Percentiles rank a stretch among this genome's conserved stretches.
phyloP scores from a whole-genome alignment of 37 sponge, comb jelly and placozoan genomes.

The Chondrilla cf. caribensis region DNA sequence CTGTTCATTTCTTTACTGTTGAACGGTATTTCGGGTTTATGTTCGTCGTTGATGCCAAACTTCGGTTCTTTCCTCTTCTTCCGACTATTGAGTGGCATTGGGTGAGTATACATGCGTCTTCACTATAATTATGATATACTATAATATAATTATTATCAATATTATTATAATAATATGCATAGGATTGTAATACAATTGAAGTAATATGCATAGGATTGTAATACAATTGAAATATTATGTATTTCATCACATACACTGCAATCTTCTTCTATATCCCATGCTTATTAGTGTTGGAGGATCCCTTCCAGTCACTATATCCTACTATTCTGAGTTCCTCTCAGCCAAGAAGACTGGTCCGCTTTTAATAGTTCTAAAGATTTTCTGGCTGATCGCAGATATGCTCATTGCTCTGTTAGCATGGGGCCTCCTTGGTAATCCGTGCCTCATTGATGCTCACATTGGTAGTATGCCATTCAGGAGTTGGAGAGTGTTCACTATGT shows the following conservation, averaged over 20 bases:
- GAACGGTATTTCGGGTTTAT: conserved; percentile 79
- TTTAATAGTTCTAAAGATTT: conserved; percentile 58
- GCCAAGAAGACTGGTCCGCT: conserved; percentile 43
- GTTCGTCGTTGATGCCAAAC: conserved; percentile 74
- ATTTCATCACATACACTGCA: too few species aligned
- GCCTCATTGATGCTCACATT: background rate
- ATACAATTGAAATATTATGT: too few species aligned
- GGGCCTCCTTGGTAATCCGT: conserved; percentile 29
- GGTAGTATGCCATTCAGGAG: conserved; percentile 48
- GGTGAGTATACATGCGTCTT: too few species aligned
- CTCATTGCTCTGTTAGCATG: conserved; percentile 59
- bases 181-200: too few species aligned
- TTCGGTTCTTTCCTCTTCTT: conserved; percentile 68
- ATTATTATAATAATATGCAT: too few species aligned
- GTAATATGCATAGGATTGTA: too few species aligned
- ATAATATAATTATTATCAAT: too few species aligned
- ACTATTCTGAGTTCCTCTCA: conserved; percentile 79
- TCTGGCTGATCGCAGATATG: conserved; percentile 72
- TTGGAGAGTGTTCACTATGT: conserved; percentile 74
- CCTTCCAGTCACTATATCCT: conserved; percentile 81
- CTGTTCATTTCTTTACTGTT: conserved; percentile 71
- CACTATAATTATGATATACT: too few species aligned
- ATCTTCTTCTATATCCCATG: too few species aligned
- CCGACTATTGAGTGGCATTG: conserved; percentile 88
- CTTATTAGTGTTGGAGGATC: conserved; percentile 89